Percentiles rank a stretch among this genome's conserved stretches.
Conservation (phyloP, 2,113 vertebrate genomes). For the Pardalotus punctatus region DNA sequence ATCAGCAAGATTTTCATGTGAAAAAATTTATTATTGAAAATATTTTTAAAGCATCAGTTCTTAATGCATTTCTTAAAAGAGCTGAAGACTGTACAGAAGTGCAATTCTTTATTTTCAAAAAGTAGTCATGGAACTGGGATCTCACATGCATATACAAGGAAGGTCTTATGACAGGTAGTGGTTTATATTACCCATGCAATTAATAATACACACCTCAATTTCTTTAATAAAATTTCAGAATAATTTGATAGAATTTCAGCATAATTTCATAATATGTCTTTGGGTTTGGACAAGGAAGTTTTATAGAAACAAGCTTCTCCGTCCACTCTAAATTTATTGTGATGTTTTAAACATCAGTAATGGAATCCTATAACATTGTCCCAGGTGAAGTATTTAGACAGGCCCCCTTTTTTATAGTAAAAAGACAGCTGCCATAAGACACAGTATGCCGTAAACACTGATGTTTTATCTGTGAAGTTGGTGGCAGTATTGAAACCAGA, state of each 20-base stretch:
- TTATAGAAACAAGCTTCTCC: not conserved
- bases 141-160: not conserved
- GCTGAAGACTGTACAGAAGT: not conserved
- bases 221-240: not conserved
- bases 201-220: not conserved
- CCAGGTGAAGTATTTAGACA: not conserved
- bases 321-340: not conserved
- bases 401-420: not conserved
- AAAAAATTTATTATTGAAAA: not conserved
- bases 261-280: not conserved
- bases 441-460: not conserved
- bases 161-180: not conserved
- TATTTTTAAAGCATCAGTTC: not conserved
- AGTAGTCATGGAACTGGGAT: not conserved
- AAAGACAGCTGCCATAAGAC: not conserved
- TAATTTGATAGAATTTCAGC: not conserved
- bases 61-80: not conserved
- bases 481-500: not conserved
- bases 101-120: not conserved
- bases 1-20: not conserved
- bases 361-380: not conserved
- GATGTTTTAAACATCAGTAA: not conserved
- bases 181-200: not conserved
- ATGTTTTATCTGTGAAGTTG: not conserved
- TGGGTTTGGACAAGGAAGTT: not conserved